Conservation (phyloP, 2,113 vertebrate species). For the Urocolius indicus region DNA sequence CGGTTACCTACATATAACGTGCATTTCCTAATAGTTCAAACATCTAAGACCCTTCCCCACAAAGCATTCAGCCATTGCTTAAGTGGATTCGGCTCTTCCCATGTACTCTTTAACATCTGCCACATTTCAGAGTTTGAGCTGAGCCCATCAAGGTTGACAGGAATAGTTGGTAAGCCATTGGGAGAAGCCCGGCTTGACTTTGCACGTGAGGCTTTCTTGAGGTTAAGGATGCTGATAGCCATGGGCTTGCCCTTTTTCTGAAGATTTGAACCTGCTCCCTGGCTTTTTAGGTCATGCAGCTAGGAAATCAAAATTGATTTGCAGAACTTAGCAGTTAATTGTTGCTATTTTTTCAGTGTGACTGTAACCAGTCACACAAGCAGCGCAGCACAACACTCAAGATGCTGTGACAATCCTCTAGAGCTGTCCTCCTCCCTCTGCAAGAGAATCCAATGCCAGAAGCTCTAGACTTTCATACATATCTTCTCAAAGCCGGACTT, state of each 20-base stretch:
- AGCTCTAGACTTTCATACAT: neutral
- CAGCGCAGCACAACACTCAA: neutral
- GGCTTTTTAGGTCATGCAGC: neutral
- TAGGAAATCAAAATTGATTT: neutral
- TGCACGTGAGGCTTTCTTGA: neutral
- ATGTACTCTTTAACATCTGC: neutral
- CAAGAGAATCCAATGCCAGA: accelerated
- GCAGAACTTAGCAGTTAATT: neutral
- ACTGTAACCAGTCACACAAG: neutral
- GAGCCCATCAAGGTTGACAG: neutral
- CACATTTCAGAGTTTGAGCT: neutral
- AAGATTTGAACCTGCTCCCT: neutral
- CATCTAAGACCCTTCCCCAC: neutral
- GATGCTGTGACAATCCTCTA: accelerated
- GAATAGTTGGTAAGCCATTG: neutral
- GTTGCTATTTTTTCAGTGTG: neutral
- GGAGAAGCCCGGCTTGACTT: neutral
- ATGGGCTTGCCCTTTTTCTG: neutral
- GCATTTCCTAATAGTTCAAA: neutral
- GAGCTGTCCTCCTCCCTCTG: neutral
- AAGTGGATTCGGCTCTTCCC: neutral
- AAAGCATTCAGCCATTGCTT: neutral
- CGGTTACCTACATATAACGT: neutral
- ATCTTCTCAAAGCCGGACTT: neutral
- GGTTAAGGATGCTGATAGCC: neutral